Evolutionary conservation across 2,888 invertebrate genomes (phyloP).

Genomic region (Hipparchia semele): DNA sequence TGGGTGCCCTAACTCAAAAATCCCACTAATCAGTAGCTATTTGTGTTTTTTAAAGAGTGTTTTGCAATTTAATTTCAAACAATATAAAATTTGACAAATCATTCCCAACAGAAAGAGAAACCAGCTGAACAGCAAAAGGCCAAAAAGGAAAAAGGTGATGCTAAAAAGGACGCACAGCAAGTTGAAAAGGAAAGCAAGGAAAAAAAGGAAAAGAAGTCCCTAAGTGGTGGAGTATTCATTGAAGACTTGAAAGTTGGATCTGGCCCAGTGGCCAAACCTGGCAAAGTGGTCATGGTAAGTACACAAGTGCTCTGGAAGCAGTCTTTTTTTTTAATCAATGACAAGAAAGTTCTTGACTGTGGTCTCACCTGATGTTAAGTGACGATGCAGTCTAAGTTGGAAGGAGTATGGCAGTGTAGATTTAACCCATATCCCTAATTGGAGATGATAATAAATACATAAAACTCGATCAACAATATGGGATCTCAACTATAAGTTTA

Average conservation of each 20-base stretch:
- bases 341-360: too few relatives aligned
- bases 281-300: conserved; percentile 86
- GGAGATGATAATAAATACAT: too few relatives aligned
- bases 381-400: too few relatives aligned
- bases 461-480: too few relatives aligned
- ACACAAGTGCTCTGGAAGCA: not conserved
- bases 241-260: conserved; percentile 92
- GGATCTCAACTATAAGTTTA: too few relatives aligned
- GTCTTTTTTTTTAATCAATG: too few relatives aligned
- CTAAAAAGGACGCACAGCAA: conserved; percentile 52
- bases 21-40: too few relatives aligned
- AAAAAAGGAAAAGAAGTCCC: conserved; percentile 79
- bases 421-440: too few relatives aligned
- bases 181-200: conserved; percentile 52
- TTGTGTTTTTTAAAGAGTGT: not conserved
- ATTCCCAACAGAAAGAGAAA: conserved; percentile 54
- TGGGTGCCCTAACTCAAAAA: too few relatives aligned
- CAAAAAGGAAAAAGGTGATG: conserved; percentile 46
- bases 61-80: not conserved
- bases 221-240: conserved; percentile 90
- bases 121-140: conserved; percentile 61
- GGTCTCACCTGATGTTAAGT: too few relatives aligned
- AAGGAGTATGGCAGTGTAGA: too few relatives aligned
- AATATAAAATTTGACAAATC: not conserved
- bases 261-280: conserved; percentile 90